Base-by-base conservation (phyloP, 2,797 vertebrate species). In the Australoheros facetus region DNA sequence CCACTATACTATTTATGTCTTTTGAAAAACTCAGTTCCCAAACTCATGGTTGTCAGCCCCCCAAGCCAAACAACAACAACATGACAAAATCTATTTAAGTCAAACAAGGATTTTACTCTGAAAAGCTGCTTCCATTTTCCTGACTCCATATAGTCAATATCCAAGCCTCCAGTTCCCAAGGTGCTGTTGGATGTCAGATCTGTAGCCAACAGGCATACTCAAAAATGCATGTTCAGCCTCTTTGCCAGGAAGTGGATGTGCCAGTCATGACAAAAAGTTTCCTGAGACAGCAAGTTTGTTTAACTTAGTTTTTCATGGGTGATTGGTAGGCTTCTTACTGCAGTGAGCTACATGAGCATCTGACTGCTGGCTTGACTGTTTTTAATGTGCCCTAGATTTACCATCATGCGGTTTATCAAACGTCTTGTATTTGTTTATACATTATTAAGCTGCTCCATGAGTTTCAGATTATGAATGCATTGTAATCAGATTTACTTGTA, bases 181-280 rank as follows among this genome's bases (percentile, higher is more conserved):
- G 87, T 89, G 90, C 89, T 56, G 84, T n/a, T 78, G 77, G 77
- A 90, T 90, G 87, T 93, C 89, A 90, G 86, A 91, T 90, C 85
- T 87, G 79, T 90, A 88, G 84, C 91, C 87, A 86, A 82, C 83
- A 73, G 93, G 78, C 84, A 82, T 84, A 87, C 83, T 92, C 78
- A 90, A 93, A 94, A 94, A 89, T 93, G 92, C 92, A 90, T 88
- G 92, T 92, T 94, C 89, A 93, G 91, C 91, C 85, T 88, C 88
- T 91, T 88, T 91, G 81, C 83, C 81, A 87, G 83, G 83, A 89
- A 85, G 89, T 87, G 70, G 83, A 89, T 88, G 86, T 90, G 89
- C 86, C 89, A 89, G 83, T 92, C 91, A 83, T 87, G 87, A 93
- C 81, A 83, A 89, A 91, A 93, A 88, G 87, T 90, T 93, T 80